Evolutionary conservation across 2,888 invertebrate species (phyloP).

Genomic region (Disparrhopalites patrizii): DNA sequence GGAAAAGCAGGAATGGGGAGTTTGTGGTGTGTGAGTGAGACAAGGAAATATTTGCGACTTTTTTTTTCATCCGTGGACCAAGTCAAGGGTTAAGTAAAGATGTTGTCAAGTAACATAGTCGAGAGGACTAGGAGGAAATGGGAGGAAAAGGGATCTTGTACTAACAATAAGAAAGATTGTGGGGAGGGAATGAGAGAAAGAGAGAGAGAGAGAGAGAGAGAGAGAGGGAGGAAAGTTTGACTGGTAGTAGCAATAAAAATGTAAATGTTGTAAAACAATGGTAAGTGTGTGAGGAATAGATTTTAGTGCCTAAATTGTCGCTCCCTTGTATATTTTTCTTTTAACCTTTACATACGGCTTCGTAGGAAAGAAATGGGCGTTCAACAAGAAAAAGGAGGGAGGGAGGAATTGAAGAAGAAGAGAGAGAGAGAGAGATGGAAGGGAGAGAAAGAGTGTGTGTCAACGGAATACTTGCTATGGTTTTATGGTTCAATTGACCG

Average conservation of each 20-base stretch:
- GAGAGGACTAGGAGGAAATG: too few species aligned
- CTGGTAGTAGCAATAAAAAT: constrained; percentile 13
- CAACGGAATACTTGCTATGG: constrained; percentile 3
- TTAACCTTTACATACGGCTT: background rate
- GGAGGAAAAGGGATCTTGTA: too few species aligned
- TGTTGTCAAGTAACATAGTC: too few species aligned
- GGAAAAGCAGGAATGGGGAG: too few species aligned
- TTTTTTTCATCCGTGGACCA: too few species aligned
- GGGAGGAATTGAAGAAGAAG: background rate
- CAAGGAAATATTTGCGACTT: too few species aligned
- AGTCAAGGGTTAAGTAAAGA: too few species aligned
- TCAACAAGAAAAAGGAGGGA: constrained; percentile 1
- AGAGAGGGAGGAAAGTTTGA: constrained; percentile 1
- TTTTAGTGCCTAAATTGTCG: constrained; percentile 13
- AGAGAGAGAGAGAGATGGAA: background rate
- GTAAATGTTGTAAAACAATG: constrained; percentile 19
- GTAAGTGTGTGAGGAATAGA: constrained; percentile 9
- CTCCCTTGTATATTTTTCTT: background rate
- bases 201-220: too few species aligned
- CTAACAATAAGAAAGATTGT: too few species aligned
- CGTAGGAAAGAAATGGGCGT: constrained; percentile 4
- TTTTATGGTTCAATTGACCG: constrained; percentile 26
- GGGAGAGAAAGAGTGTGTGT: constrained; percentile 18
- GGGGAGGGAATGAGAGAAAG: too few species aligned
- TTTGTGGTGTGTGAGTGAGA: too few species aligned